A percentile compares a stretch with the other conserved stretches of the same genome.
Evolutionary conservation across 2,113 vertebrate species (phyloP).

Genomic region (Butastur rufipennis): DNA sequence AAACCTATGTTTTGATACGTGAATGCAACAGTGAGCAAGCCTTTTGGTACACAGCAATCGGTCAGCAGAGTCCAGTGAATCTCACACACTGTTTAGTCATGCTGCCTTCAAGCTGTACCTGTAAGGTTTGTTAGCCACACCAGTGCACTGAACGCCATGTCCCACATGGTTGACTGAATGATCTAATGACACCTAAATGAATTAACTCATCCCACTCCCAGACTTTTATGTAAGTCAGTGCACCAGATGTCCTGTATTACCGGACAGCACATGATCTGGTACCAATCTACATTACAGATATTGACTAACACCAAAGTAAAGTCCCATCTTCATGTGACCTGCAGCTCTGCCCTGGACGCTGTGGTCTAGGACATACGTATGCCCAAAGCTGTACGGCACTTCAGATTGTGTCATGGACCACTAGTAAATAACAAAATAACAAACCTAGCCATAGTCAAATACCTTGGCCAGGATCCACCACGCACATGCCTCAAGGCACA

Average conservation of each 20-base stretch:
- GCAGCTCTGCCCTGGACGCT: background rate
- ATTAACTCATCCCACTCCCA: background rate
- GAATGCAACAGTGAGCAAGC: background rate
- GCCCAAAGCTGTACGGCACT: background rate
- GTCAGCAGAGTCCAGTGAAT: background rate
- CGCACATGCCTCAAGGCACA: background rate
- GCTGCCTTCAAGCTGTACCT: background rate
- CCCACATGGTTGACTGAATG: rapidly evolving
- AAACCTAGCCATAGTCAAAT: background rate
- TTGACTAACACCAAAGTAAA: background rate
- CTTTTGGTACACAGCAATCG: rapidly evolving
- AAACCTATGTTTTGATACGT: background rate
- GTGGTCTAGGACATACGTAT: no score
- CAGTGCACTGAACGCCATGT: no score
- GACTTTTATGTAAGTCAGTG: background rate
- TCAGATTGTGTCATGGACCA: background rate
- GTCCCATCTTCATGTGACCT: background rate
- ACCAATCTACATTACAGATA: background rate
- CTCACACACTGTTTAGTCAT: background rate
- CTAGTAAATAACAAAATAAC: background rate
- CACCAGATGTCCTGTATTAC: background rate
- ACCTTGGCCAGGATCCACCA: background rate
- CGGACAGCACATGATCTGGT: background rate
- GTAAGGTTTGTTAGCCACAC: background rate
- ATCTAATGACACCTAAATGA: background rate